A percentile compares a stretch with the other conserved stretches of the same genome.
These are phyloP conservation scores for Furcula furcula DNA, from an alignment of 2,888 invertebrate species.

Conservation along the genomic window DNA sequence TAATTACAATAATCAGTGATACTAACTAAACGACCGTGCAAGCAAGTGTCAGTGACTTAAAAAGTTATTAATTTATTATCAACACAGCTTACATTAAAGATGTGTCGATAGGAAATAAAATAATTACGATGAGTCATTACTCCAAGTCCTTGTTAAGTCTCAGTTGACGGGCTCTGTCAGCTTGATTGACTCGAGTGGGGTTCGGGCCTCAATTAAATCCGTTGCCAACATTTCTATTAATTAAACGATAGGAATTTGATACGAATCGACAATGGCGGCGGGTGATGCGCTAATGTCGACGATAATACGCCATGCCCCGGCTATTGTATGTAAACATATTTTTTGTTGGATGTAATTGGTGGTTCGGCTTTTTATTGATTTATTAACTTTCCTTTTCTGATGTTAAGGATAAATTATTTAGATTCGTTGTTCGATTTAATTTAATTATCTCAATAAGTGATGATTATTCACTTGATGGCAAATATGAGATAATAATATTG, in stretches of 20 bases:
- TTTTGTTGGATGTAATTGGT: slow-evolving; percentile 25
- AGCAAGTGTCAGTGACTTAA: neutral
- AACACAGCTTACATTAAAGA: slow-evolving; percentile 17
- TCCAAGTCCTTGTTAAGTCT: slow-evolving; percentile 24
- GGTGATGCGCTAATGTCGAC: slow-evolving; percentile 17
- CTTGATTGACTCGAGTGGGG: slow-evolving; percentile 39
- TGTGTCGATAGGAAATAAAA: slow-evolving; percentile 23
- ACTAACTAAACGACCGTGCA: too few relatives aligned
- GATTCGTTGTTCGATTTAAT: neutral
- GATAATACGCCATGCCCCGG: too few relatives aligned
- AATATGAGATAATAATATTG: too few relatives aligned
- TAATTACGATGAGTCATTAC: slow-evolving; percentile 38
- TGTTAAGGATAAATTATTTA: neutral
- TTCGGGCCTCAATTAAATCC: slow-evolving; percentile 40
- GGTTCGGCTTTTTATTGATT: slow-evolving; percentile 11
- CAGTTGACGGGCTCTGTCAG: slow-evolving; percentile 24
- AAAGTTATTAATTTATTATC: slow-evolving; percentile 18
- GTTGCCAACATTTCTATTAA: slow-evolving; percentile 43
- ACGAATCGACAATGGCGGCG: slow-evolving; percentile 31
- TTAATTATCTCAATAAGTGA: too few relatives aligned
- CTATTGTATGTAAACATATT: slow-evolving; percentile 36
- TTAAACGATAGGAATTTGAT: slow-evolving; percentile 44
- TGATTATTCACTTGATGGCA: too few relatives aligned
- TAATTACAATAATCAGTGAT: too few relatives aligned
- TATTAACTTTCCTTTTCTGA: slow-evolving; percentile 2